A percentile compares a stretch with the other conserved stretches of the same genome.
Evolutionary conservation across 2,888 invertebrate species (phyloP).

Genomic region (Polylopha cassiicola): DNA sequence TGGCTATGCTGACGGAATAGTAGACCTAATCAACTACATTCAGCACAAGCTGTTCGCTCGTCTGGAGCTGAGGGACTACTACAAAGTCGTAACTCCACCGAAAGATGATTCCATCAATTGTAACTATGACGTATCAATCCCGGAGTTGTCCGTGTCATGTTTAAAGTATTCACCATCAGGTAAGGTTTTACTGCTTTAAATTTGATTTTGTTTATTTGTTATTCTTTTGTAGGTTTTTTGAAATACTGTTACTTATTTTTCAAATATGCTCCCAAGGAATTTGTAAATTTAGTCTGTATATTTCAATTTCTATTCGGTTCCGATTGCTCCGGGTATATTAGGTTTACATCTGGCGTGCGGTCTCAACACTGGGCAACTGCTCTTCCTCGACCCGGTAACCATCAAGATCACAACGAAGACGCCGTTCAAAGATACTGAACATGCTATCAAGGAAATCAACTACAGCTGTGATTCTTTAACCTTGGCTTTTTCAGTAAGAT

Average conservation of each 20-base stretch:
- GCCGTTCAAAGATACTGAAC: slow-evolving; percentile 64
- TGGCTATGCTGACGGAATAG: slow-evolving; percentile 64
- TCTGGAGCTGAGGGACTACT: slow-evolving; percentile 48
- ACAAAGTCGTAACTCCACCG: slow-evolving; percentile 48
- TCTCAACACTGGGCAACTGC: slow-evolving; percentile 74
- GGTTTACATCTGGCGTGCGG: slow-evolving; percentile 79
- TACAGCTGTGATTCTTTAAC: slow-evolving; percentile 74
- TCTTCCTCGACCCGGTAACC: slow-evolving; percentile 78
- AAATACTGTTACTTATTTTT: too few species aligned
- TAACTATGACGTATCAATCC: slow-evolving; percentile 40
- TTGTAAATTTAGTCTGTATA: too few species aligned
- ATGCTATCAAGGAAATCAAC: slow-evolving; percentile 66
- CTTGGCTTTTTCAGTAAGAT: slow-evolving; percentile 76
- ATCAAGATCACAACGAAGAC: slow-evolving; percentile 59
- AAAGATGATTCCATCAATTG: slow-evolving; percentile 52
- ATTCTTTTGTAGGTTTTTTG: too few species aligned
- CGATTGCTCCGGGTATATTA: too few species aligned
- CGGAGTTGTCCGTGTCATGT: slow-evolving; percentile 52
- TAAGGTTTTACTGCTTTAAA: slow-evolving; percentile 31
- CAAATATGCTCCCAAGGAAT: too few species aligned
- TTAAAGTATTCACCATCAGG: slow-evolving; percentile 78
- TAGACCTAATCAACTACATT: slow-evolving; percentile 64
- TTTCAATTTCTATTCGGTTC: too few species aligned
- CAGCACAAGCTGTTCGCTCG: slow-evolving; percentile 45
- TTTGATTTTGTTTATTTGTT: not conserved